Percentiles rank a stretch among this genome's conserved stretches.
Evolutionary conservation across 2,797 vertebrate species (phyloP).

Genomic region (Tokudaia tokunoshimensis): DNA sequence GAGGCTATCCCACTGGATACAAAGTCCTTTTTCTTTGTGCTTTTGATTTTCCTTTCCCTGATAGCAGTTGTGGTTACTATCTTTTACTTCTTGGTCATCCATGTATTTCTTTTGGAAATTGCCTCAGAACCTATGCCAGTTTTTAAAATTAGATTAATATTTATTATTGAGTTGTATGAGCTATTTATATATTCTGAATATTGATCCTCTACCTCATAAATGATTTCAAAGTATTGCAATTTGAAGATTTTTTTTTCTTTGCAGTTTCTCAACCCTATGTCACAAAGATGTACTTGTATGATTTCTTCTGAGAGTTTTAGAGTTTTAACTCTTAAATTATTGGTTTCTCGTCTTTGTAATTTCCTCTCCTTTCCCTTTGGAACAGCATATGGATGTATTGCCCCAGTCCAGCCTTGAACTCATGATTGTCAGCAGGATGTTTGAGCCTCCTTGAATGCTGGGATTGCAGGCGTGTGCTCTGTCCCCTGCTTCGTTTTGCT

Average conservation of each 20-base stretch:
- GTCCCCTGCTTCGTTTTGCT: neutral
- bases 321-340: slow-evolving; percentile 57
- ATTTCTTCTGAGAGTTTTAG: slow-evolving; percentile 7
- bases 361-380: neutral
- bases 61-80: neutral
- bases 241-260: neutral
- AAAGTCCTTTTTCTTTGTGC: neutral
- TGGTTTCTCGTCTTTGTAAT: neutral
- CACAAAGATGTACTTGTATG: neutral
- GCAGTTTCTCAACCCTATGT: neutral
- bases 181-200: slow-evolving; percentile 40
- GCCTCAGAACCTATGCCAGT: neutral
- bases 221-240: slow-evolving; percentile 49
- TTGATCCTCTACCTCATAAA: neutral
- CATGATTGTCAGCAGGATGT: neutral
- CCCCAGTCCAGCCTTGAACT: neutral
- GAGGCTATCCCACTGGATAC: neutral
- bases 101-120: slow-evolving; percentile 19
- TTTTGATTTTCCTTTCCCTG: slow-evolving; percentile 37
- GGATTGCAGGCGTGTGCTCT: neutral
- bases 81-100: neutral
- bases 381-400: neutral
- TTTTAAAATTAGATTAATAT: slow-evolving; percentile 26
- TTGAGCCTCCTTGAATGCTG: neutral
- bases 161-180: neutral